Conservation (phyloP, 2,888 invertebrate genomes). For the Oligia strigilis region DNA sequence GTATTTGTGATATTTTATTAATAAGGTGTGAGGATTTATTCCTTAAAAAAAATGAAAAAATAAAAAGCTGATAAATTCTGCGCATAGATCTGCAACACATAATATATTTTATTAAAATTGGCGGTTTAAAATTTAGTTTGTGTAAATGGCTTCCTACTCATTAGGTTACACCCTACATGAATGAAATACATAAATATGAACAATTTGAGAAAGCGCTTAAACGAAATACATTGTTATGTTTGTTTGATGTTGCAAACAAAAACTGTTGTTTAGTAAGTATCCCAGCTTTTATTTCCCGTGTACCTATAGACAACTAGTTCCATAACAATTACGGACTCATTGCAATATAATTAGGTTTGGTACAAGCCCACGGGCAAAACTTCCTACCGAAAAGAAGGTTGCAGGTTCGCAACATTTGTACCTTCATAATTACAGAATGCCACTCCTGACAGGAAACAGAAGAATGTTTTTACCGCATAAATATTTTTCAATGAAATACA, state of each 20-base stretch:
- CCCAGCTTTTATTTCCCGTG: neutral
- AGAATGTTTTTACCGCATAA: slow-evolving; percentile 57
- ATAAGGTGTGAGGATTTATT: too few species aligned
- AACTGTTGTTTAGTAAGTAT: neutral
- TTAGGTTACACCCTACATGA: too few species aligned
- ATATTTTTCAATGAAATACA: slow-evolving; percentile 67
- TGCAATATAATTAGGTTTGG: slow-evolving; percentile 20
- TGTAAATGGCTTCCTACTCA: too few species aligned
- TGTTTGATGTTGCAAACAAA: neutral
- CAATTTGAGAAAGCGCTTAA: neutral
- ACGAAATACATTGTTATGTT: neutral
- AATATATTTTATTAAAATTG: neutral
- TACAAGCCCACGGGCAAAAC: neutral
- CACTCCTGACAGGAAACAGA: slow-evolving; percentile 56
- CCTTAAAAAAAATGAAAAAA: neutral
- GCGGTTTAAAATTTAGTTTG: neutral
- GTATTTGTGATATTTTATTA: slow-evolving; percentile 18
- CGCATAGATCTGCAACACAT: neutral
- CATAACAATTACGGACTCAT: slow-evolving; percentile 1
- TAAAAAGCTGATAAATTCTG: neutral
- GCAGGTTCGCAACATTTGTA: slow-evolving; percentile 32
- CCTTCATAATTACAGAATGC: slow-evolving; percentile 60
- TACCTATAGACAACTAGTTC: too few species aligned
- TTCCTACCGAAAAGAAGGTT: neutral
- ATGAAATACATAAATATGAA: neutral